Evolutionary conservation across 2,888 invertebrate genomes (phyloP), one percentile per base, ranked within the genome.

Genomic region (Agapetus fuscipes): DNA sequence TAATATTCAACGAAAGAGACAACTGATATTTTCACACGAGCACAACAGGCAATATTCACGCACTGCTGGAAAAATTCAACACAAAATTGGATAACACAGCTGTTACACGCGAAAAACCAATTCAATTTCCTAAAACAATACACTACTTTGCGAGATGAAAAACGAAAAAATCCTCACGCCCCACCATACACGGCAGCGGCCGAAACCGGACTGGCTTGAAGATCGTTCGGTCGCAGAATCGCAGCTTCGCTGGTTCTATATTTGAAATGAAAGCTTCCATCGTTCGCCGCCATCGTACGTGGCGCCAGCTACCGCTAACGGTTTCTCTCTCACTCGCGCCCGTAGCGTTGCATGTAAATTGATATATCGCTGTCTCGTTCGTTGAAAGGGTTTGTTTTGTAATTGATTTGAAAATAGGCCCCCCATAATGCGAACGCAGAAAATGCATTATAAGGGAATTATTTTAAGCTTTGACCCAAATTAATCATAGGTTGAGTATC

Each of bases 161-260:
- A 20, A 20, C 9, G 4, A 20, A 20, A 20, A 20, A 20, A 9
- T 4, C 20, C 5, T 9, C 4, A 20, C 20, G 4, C 20, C 2
- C 15, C 11, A 17, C 28, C 12, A n/a, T 15, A 13, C 11, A 16
- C 26, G 7, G 25, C 43, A 39, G 24, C 43, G 39, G 43, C 39
- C 39, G 43, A 43, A 39, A 43, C 43, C 43, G 43, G 43, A 43
- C 43, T 43, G 39, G 36, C 24, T 6, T 14, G 31, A 37, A 38
- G 31, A 41, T 41, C 35, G 41, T 36, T 32, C 30, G 7, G n/a
- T 27, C 27, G 7, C 7, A 29, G 28, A 34, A 32, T 24, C 31
- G 35, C 36, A 36, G 41, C 41, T 32, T 35, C 41, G 36, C 16
- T 16, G 38, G 29, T 39, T 24, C 39, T 34, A 28, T 38, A 40